Base-by-base conservation (phyloP, 2,888 invertebrate genomes). In the Nemoura dubitans region DNA sequence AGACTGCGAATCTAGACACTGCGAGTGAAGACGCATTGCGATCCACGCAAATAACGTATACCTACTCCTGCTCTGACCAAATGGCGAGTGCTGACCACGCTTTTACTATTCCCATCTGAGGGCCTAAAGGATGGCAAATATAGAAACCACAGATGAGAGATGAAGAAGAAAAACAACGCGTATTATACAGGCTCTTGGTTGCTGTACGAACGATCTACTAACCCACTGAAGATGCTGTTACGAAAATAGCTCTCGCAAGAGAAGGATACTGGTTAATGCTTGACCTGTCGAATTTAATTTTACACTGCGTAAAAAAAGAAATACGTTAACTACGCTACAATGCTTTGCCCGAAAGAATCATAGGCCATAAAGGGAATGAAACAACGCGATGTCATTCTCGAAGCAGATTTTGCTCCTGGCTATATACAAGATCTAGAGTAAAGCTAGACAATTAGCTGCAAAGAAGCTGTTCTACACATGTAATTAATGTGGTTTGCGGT, bases 221-320 rank as follows among this genome's bases (percentile, higher is more conserved):
- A 78, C 78, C 81, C 81, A 81, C 81, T 81, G 81, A 30, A 29
- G 81, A 28, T 81, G 81, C 29, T 30, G 29, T n/a, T 28, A 81
- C 81, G 16, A 81, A 81, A 81, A 81, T 81, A 81, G n/a, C 28
- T n/a, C 30, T 81, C 30, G 78, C 21, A 27, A 10, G 10, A 27
- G 76, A 76, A 76, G 26, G 28, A 27, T 27, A 78, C 28, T 78
- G 78, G 78, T 78, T 78, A 16, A 78, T 78, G 78, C 27, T 78
- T 78, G 78, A 78, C 78, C 28, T 26, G 27, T 27, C 78, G 78
- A 78, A 78, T 28, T 78, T 59, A 59, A 59, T 59, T 59, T 59
- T 59, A 59, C 21, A 78, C n/a, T 27, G 78, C 14, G 7, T 28
- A 78, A 78, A 27, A 78, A 78, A 78, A 28, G 3, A 26, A 59